Evolutionary conservation across 37 sponge, comb jelly and placozoan genomes (phyloP), one percentile per base, ranked within the genome.

Genomic region (Hormiphora californensis): DNA sequence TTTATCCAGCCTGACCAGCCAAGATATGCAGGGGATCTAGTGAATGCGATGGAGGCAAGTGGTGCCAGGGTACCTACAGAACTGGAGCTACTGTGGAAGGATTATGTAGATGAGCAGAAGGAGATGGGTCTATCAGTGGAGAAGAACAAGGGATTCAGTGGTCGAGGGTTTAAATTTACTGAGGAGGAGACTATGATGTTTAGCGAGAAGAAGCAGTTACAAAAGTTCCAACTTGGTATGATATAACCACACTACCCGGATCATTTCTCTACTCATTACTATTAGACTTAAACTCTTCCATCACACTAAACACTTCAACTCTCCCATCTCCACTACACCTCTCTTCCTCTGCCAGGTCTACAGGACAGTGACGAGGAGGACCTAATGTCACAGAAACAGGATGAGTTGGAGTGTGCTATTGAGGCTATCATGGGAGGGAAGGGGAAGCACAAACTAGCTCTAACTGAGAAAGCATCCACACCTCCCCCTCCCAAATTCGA

Each of bases 21-120:
- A 40, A 86, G 88, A 22, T 88, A 88, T 37, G 69, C 92, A 53
- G 99, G 99, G 0, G 93, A 95, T 46, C 89, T 98, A 8, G 87
- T 98, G 69, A 92, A 90, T 37, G 99, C 94, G 0, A 63, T 98
- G 67, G 91, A 95, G 87, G 93, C 93, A 12, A 92, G 94, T 0
- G 94, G 85, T 15, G 85, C 86, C 0, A 44, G 54, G 12, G 92
- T 98, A 0, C 99, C 99, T 5, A 32, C 85, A 37, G 95, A 93
- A 9, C 88, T 98, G 33, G 89, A 92, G 39, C 90, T 90, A 22
- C 69, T 98, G 78, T 98, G 95, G 93, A 90, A 91, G 39, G 88
- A 86, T 19, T 93, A 92, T 49, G 85, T 55, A 12, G 89, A 87
- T 0, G 92, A 92, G 25, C 90, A 91, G 54, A 86, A 91, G 69